These are phyloP conservation scores for Phrynosoma blainvillii DNA, from an alignment of 2,113 vertebrate species.

Conservation along the genomic window DNA sequence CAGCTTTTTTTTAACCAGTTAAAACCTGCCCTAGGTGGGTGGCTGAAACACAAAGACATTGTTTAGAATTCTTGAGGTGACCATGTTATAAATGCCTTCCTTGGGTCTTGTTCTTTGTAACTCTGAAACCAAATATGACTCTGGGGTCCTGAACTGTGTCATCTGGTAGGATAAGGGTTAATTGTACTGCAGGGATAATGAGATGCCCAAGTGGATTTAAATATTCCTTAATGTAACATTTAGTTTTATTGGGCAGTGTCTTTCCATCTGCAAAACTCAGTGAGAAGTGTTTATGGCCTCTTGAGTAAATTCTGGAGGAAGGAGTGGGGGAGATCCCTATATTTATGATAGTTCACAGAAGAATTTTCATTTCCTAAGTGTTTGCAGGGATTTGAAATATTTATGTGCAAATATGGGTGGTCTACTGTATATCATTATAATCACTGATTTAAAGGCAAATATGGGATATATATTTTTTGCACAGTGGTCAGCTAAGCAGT, in stretches of 20 bases:
- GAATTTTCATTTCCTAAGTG: conserved; percentile 37
- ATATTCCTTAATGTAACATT: conserved; percentile 38
- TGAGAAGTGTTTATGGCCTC: conserved; percentile 12
- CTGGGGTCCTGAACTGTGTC: too few relatives aligned
- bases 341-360: conserved; percentile 27
- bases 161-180: conserved; percentile 31
- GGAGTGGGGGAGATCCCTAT: background rate
- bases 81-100: too few relatives aligned
- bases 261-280: conserved; percentile 47
- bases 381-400: conserved; percentile 37
- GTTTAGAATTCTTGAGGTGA: too few relatives aligned
- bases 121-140: too few relatives aligned
- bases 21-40: too few relatives aligned
- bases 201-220: conserved; percentile 25
- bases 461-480: conserved; percentile 21
- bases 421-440: conserved; percentile 41
- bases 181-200: conserved; percentile 55
- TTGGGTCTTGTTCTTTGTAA: too few relatives aligned
- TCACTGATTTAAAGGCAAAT: conserved; percentile 25
- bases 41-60: too few relatives aligned
- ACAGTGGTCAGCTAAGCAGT: conserved; percentile 40
- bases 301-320: background rate
- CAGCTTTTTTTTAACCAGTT: too few relatives aligned
- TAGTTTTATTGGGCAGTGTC: conserved; percentile 43
- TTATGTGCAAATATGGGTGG: conserved; percentile 44